These are phyloP conservation scores for Apodemus sylvaticus DNA, from an alignment of 2,113 vertebrate species.

Conservation along the genomic window DNA sequence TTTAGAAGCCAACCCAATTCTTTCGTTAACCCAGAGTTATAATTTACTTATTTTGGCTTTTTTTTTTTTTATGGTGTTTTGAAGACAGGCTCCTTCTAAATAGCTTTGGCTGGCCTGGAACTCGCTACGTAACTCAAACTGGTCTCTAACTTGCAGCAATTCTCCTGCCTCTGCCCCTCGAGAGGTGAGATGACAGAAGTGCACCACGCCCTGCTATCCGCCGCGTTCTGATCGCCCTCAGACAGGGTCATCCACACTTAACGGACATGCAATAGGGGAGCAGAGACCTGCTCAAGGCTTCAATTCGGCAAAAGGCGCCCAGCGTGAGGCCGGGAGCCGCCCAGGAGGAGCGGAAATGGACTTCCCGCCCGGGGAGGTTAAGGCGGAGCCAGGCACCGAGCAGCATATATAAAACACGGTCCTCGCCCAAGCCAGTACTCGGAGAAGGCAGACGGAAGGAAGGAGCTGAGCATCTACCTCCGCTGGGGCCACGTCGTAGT, in stretches of 20 bases:
- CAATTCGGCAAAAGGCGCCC: fast-evolving
- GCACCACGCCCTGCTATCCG: background rate
- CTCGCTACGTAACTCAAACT: background rate
- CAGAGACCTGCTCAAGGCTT: no score
- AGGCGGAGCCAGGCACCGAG: background rate
- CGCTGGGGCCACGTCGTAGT: background rate
- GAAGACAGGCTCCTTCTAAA: background rate
- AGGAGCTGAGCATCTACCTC: background rate
- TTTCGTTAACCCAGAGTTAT: background rate
- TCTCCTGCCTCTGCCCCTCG: background rate
- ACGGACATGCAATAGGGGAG: background rate
- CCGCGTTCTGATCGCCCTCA: background rate
- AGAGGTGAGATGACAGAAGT: no score
- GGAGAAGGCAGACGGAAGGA: no score
- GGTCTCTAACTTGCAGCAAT: background rate
- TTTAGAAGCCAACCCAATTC: background rate
- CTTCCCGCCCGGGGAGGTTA: no score
- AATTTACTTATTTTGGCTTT: background rate
- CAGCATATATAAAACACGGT: background rate
- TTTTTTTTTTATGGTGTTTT: background rate
- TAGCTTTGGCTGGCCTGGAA: background rate
- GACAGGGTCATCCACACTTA: background rate
- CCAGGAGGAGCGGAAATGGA: background rate
- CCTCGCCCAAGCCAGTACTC: background rate
- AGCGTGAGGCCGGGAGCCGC: background rate